These are phyloP conservation scores for Furnarius figulus DNA, from an alignment of 2,113 vertebrate genomes.

Conservation along the genomic window DNA sequence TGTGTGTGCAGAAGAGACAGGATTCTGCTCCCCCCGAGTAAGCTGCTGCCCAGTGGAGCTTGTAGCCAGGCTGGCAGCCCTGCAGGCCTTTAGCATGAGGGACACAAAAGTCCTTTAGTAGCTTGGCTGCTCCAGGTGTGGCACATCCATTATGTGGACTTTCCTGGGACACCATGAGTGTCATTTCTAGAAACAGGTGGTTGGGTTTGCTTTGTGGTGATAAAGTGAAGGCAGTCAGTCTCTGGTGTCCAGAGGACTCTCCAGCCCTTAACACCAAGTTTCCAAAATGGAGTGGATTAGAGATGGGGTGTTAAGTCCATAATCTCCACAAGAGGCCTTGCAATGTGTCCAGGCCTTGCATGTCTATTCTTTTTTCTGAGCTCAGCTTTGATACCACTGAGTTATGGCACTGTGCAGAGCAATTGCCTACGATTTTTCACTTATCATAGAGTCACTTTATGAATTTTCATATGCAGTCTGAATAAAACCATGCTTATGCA, in stretches of 20 bases:
- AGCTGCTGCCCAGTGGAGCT: not conserved
- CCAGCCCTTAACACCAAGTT: not conserved
- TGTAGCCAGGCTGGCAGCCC: not conserved
- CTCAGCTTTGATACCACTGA: not conserved
- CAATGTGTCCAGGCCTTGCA: not conserved
- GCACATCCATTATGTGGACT: not conserved
- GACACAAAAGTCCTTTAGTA: not conserved
- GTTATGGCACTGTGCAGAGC: not conserved
- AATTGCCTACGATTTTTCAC: not conserved
- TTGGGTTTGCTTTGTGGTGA: not conserved
- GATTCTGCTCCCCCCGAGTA: not conserved
- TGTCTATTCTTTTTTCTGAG: not conserved
- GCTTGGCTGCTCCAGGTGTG: not conserved
- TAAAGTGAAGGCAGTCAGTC: not conserved
- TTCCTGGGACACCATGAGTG: not conserved
- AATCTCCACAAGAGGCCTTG: not conserved
- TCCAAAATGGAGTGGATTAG: not conserved
- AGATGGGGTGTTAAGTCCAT: not conserved
- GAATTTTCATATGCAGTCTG: not conserved
- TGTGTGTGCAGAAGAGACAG: not conserved
- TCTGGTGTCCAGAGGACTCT: not conserved
- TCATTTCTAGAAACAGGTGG: not conserved
- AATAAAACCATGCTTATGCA: not conserved
- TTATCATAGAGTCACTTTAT: not conserved
- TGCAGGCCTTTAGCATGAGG: not conserved